Evolutionary conservation across 64 coral and sea anemone genomes (phyloP).

Genomic region (Montipora sp.): DNA sequence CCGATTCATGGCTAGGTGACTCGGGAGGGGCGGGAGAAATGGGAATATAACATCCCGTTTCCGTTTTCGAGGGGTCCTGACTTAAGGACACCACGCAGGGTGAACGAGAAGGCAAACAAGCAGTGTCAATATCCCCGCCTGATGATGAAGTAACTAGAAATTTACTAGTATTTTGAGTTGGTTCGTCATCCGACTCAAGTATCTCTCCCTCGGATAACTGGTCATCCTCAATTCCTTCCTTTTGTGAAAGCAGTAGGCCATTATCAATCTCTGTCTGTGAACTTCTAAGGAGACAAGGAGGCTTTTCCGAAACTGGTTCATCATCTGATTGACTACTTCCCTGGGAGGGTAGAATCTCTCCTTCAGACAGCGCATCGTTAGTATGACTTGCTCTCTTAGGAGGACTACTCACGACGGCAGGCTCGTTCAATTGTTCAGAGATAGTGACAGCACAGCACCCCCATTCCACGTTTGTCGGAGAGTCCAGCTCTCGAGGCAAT

Average conservation of each 20-base stretch:
- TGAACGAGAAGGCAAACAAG: not conserved
- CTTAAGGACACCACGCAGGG: not conserved
- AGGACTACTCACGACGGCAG: not conserved
- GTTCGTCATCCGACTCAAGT: conserved; percentile 26
- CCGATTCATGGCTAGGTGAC: conserved; percentile 71
- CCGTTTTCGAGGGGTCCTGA: not conserved
- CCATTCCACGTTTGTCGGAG: not conserved
- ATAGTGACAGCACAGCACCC: conserved; percentile 6
- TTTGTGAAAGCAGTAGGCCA: not conserved
- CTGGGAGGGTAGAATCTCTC: conserved; percentile 20
- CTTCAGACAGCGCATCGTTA: conserved; percentile 23
- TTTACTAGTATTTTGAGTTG: not conserved
- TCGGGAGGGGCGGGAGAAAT: conserved; percentile 90
- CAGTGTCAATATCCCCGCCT: not conserved
- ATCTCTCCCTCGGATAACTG: conserved; percentile 42
- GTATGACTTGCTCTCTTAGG: not conserved
- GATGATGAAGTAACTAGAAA: not conserved
- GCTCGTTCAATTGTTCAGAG: not conserved
- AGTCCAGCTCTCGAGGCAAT: not conserved
- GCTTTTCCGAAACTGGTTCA: not conserved
- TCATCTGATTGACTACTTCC: conserved; percentile 13
- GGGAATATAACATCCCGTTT: conserved; percentile 36
- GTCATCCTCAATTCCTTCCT: not conserved
- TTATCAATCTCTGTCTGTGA: not conserved
- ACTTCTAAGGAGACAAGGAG: not conserved